Percentiles rank a stretch among this genome's conserved stretches.
Evolutionary conservation across 2,888 invertebrate genomes (phyloP).

Genomic region (Meghimatium bilineatum): DNA sequence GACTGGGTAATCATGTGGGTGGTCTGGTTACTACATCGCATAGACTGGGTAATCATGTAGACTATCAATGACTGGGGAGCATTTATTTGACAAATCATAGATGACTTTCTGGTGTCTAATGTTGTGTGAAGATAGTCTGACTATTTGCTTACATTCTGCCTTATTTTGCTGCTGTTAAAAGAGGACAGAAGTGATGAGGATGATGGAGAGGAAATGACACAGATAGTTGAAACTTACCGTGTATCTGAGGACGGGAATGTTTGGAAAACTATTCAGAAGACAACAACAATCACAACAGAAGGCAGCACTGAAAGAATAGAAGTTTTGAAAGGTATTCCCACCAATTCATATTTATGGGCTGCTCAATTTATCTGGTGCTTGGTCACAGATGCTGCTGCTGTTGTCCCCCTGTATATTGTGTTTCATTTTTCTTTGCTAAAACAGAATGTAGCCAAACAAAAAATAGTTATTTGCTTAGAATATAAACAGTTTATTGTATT

Average conservation of each 20-base stretch:
- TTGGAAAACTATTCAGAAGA: constrained; percentile 70
- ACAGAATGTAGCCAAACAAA: constrained; percentile 8
- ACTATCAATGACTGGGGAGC: too few species aligned
- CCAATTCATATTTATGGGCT: neutral
- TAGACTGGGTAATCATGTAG: too few species aligned
- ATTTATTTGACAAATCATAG: too few species aligned
- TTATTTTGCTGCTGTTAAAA: constrained; percentile 39
- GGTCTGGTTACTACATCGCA: too few species aligned
- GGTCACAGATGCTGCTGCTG: too few species aligned
- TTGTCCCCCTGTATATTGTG: neutral
- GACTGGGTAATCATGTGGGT: too few species aligned
- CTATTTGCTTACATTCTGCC: constrained; percentile 1
- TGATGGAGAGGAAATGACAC: constrained; percentile 59
- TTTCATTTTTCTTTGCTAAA: neutral
- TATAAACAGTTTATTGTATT: too few species aligned
- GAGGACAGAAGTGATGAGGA: constrained; percentile 50
- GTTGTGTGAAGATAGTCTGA: neutral
- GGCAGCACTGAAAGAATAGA: constrained; percentile 65
- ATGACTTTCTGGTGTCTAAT: too few species aligned
- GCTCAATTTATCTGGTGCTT: neutral
- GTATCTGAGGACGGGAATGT: constrained; percentile 67
- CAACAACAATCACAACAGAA: constrained; percentile 66
- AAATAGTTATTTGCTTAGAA: too few species aligned
- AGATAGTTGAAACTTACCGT: constrained; percentile 69
- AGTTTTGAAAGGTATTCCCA: constrained; percentile 66